Conservation (phyloP, 1,140 invertebrate species). For the Popillia japonica region DNA sequence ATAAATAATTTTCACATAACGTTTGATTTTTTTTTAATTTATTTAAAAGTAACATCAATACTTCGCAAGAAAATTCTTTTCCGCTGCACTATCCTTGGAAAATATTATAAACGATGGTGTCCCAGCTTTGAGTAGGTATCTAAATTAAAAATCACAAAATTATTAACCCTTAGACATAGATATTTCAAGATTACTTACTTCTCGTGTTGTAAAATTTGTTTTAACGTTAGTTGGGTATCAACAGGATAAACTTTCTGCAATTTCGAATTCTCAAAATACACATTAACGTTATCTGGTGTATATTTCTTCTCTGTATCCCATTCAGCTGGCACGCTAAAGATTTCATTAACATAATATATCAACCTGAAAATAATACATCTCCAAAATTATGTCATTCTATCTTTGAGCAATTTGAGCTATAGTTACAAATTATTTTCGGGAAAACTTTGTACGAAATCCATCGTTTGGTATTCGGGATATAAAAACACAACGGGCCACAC, state of each 20-base stretch:
- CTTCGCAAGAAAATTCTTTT: slow-evolving; percentile 50
- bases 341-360: slow-evolving; percentile 71
- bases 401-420: slow-evolving; percentile 35
- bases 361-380: slow-evolving; percentile 66
- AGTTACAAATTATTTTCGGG: slow-evolving; percentile 75
- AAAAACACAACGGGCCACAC: slow-evolving; percentile 85
- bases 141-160: slow-evolving; percentile 50
- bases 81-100: slow-evolving; percentile 50
- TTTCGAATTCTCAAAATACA: slow-evolving; percentile 82
- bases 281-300: slow-evolving; percentile 69
- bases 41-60: no score
- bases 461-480: slow-evolving; percentile 81
- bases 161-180: no score
- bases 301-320: slow-evolving; percentile 83
- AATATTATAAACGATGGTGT: slow-evolving; percentile 57
- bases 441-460: slow-evolving; percentile 79
- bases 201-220: slow-evolving; percentile 70
- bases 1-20: slow-evolving; percentile 31
- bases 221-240: slow-evolving; percentile 67
- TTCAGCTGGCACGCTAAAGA: slow-evolving; percentile 75
- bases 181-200: slow-evolving; percentile 66
- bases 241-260: slow-evolving; percentile 72
- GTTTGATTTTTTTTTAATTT: neutral
- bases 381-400: neutral
- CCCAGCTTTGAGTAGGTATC: slow-evolving; percentile 54